Base-by-base conservation (phyloP, 2,113 vertebrate genomes). In the Suricata suricatta region DNA sequence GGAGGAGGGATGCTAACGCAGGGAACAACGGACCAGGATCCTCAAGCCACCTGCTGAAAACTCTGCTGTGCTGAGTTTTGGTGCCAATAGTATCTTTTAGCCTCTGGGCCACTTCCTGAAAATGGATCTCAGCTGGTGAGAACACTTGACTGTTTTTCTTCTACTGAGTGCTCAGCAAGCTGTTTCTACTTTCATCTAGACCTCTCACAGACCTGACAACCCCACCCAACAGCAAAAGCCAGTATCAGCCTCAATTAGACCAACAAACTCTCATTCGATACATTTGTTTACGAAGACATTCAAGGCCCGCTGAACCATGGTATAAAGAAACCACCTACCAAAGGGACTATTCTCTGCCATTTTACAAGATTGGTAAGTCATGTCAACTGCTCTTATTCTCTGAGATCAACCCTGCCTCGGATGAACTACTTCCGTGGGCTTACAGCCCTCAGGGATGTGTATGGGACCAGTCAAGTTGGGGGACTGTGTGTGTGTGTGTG, bases 171-270 rank as follows among this genome's bases (percentile, higher is more conserved):
- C 74, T 97, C 64, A 97, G 38, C 35, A 71, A 83, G 13, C 54
- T n/a, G 5, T 90, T 92, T 96, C 47, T 96, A 0, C 89, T 98
- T 98, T 95, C 97, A 76, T 97, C 54, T 77, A 98, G 98, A 96
- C 91, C 93, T 88, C 97, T 97, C 93, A 96, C 77, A 85, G 98
- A 98, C 96, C 72, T 96, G 93, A 77, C 96, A 80, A 27, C 95
- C 33, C 94, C 94, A 47, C 0, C 90, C 0, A 0, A 97, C 96
- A 94, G 68, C 79, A 76, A 95, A 98, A 88, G 4, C 7, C 77
- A 52, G 0, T 35, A 90, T 81, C 89, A 97, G 31, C 92, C 92
- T 76, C 94, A 98, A 25, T 96, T 97, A 19, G 98, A 98, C 94
- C 98, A 98, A 82, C 90, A 94, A 71, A 96, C 88, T 69, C 98